phyloP scores from a whole-genome alignment of 2,888 invertebrate species.

The Tinea semifulvella region DNA sequence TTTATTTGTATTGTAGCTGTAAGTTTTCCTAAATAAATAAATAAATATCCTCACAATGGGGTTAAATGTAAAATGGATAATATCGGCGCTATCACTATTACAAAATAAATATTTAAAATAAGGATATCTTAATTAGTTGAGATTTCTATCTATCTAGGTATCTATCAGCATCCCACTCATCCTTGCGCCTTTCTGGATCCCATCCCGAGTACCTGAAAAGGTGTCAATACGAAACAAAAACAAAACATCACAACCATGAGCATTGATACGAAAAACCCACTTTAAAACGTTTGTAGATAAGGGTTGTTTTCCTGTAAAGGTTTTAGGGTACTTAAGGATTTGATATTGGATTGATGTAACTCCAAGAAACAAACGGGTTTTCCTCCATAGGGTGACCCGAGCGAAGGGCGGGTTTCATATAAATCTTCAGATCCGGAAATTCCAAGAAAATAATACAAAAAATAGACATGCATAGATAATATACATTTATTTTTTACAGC shows the following conservation, averaged over 20 bases:
- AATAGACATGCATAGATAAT: constrained; percentile 3
- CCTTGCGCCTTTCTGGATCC: constrained; percentile 25
- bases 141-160: neutral
- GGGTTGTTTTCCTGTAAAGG: neutral
- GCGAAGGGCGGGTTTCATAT: constrained; percentile 51
- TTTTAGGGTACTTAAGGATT: constrained; percentile 1
- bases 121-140: constrained; percentile 8
- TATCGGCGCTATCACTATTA: too few species aligned
- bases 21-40: too few species aligned
- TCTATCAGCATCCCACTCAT: constrained; percentile 11
- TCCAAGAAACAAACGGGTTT: constrained; percentile 58
- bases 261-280: neutral
- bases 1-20: too few species aligned
- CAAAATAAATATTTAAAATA: too few species aligned
- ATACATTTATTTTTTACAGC: too few species aligned
- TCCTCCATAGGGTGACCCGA: constrained; percentile 49
- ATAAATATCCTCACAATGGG: too few species aligned
- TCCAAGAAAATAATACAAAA: constrained; percentile 41
- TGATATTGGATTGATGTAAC: constrained; percentile 22
- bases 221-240: constrained; percentile 43
- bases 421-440: constrained; percentile 54
- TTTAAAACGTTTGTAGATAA: neutral
- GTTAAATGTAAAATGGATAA: too few species aligned
- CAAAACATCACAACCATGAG: constrained; percentile 5
- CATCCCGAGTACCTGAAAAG: constrained; percentile 58